Evolutionary conservation across 2,888 invertebrate species (phyloP).

Genomic region (Cheilosia soror): DNA sequence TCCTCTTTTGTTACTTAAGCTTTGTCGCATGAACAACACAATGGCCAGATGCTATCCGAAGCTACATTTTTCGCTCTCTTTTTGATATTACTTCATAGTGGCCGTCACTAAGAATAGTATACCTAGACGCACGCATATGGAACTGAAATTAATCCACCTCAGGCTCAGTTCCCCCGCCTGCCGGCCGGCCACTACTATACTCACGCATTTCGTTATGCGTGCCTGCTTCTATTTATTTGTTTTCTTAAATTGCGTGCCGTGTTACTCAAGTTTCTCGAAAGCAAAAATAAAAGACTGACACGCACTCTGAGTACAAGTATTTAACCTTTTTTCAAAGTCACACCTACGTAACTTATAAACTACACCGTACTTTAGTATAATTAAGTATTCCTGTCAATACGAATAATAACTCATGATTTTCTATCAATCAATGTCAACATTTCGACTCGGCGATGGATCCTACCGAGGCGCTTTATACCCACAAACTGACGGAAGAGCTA

Average conservation of each 20-base stretch:
- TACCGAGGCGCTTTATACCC: conserved; percentile 8
- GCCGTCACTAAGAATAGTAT: conserved; percentile 4
- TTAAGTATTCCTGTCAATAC: conserved; percentile 69
- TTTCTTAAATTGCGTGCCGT: conserved; percentile 35
- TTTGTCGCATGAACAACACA: conserved; percentile 19
- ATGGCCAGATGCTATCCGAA: conserved; percentile 18
- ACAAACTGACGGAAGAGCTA: conserved; percentile 53
- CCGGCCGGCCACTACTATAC: background rate
- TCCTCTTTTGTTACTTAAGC: conserved; percentile 13
- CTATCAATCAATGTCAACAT: conserved; percentile 72
- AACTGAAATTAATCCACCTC: conserved; percentile 32
- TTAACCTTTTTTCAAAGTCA: conserved; percentile 64
- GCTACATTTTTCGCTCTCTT: background rate
- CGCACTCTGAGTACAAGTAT: conserved; percentile 11
- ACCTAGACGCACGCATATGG: conserved; percentile 8
- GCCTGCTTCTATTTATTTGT: conserved; percentile 22
- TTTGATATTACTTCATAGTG: conserved; percentile 9
- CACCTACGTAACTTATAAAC: conserved; percentile 8
- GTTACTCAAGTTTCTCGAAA: conserved; percentile 38
- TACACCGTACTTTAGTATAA: conserved; percentile 42
- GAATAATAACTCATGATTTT: conserved; percentile 69
- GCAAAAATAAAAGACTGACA: conserved; percentile 9
- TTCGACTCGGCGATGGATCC: conserved; percentile 47
- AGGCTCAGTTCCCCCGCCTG: background rate
- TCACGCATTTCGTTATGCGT: conserved; percentile 28